Conservation (phyloP, 2,113 vertebrate genomes). For the Columba janthina region DNA sequence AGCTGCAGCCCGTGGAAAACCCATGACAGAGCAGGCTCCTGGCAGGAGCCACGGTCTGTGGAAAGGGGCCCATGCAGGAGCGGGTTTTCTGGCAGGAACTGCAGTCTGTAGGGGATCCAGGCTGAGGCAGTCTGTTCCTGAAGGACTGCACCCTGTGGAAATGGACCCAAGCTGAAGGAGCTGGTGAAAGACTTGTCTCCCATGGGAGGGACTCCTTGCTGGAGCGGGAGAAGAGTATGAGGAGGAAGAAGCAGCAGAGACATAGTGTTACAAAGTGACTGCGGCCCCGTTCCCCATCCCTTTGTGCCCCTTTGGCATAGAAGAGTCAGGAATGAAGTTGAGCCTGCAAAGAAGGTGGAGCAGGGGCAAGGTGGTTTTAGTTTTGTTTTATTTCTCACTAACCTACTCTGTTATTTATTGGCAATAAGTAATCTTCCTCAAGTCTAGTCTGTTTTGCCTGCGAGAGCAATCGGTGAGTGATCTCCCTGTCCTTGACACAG, state of each 20-base stretch:
- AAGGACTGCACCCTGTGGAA: neutral
- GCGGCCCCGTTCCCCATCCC: neutral
- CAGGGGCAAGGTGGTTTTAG: fast-evolving
- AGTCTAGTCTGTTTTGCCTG: neutral
- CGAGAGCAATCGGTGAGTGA: neutral
- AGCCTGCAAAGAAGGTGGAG: neutral
- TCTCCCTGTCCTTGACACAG: neutral
- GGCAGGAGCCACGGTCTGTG: neutral
- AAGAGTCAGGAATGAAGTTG: neutral
- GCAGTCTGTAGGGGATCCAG: neutral
- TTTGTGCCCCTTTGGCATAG: neutral
- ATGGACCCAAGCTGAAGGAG: neutral
- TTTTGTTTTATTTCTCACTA: neutral
- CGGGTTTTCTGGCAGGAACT: neutral
- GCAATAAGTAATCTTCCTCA: neutral
- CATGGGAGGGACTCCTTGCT: fast-evolving
- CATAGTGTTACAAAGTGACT: neutral
- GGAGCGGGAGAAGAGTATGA: neutral
- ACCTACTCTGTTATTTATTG: neutral
- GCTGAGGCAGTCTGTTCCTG: neutral
- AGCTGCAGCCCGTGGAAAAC: neutral
- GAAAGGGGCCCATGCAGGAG: neutral
- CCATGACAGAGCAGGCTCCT: neutral
- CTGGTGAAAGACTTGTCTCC: neutral
- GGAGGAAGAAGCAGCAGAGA: neutral